Evolutionary conservation across 2,797 vertebrate genomes (phyloP).

Genomic region (Galagoides demidoff): DNA sequence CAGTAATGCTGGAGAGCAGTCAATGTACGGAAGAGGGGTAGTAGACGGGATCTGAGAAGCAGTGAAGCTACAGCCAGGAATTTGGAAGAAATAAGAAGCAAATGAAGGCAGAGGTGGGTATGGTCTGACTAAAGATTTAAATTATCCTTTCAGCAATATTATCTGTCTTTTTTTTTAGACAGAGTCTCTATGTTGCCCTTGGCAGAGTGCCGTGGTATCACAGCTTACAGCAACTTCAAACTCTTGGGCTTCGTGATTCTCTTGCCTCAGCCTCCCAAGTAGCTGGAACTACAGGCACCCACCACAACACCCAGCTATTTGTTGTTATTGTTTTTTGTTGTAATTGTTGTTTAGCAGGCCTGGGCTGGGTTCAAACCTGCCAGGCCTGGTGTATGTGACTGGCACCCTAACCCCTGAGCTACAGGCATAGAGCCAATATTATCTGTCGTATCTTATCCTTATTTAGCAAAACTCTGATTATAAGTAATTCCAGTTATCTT

Average conservation of each 20-base stretch:
- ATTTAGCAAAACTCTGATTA: conserved; percentile 10
- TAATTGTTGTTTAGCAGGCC: too few species aligned
- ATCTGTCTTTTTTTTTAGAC: neutral
- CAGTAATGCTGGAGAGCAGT: neutral
- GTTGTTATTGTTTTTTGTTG: too few species aligned
- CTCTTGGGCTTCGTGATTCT: too few species aligned
- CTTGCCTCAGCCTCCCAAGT: too few species aligned
- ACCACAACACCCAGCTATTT: too few species aligned
- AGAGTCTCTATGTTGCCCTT: too few species aligned
- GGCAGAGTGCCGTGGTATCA: too few species aligned
- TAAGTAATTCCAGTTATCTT: neutral
- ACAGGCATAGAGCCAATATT: neutral
- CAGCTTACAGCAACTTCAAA: too few species aligned
- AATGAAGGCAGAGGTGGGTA: neutral
- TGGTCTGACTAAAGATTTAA: neutral
- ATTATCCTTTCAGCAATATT: neutral
- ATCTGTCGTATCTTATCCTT: neutral
- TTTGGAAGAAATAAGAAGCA: neutral
- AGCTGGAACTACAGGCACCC: too few species aligned
- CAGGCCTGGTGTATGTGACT: too few species aligned
- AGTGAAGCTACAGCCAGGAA: neutral
- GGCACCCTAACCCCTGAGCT: too few species aligned
- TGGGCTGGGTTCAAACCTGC: too few species aligned
- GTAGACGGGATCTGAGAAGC: neutral
- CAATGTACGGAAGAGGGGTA: neutral